Base-by-base conservation (phyloP, 2,888 invertebrate species). In the Eulithis prunata region DNA sequence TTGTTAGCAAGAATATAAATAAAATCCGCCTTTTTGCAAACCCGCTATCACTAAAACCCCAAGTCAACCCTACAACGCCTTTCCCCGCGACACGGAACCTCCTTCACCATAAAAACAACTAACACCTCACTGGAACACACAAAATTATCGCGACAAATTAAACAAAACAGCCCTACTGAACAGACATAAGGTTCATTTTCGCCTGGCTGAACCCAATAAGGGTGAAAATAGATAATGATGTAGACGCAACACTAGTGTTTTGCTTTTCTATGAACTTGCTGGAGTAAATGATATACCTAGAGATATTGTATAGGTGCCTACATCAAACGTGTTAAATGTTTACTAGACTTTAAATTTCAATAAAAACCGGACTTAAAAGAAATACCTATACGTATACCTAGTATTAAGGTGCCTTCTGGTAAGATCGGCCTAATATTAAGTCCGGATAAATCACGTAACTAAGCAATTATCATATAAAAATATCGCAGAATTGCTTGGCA, bases 171-270 rank as follows among this genome's bases (percentile, higher is more conserved):
- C 67, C 57, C 59, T 72, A 71, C 43, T 14, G 11, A 5, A n/a
- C 14, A 0, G 36, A 0, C 13, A 53, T 70, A 73, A 54, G 68
- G 71, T 56, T 36, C 65, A 64, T 43, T 66, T 57, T 68, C 1
- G 60, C 56, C 11, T 64, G 59, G 11, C 58, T 51, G 11, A 45
- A 43, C 36, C 46, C 72, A 75, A 78, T 80, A 75, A 81, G 57
- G 82, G 78, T 69, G 80, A 71, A 75, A 79, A 75, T 74, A 77
- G 76, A 85, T 86, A 87, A 87, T 84, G 85, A 86, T 80, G 85
- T 83, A 78, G 81, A 80, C 80, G 63, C 61, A 78, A 77, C 81
- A 80, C 80, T 85, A 68, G 80, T 79, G 64, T 80, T 82, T 81
- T 79, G 76, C 75, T 78, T 79, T 75, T 79, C 76, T 77, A 76